Evolutionary conservation across 2,888 invertebrate genomes (phyloP), one percentile per base, ranked within the genome.

Genomic region (Macrophya alboannulata): DNA sequence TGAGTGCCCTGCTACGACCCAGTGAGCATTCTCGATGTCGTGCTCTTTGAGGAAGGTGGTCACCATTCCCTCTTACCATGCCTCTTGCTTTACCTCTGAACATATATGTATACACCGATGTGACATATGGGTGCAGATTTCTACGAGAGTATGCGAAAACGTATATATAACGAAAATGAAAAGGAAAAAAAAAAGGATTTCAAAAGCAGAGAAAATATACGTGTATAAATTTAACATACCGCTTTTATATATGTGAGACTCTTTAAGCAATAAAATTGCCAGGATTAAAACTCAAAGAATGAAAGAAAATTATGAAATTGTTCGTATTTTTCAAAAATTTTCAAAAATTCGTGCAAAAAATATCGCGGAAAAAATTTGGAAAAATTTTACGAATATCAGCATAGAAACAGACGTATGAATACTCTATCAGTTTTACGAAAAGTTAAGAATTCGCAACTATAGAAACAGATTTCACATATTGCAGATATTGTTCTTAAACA

Each of bases 1-100:
- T 81, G 85, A 85, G 85, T 85, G 85, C 85, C 85, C 85, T 21
- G 68, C 65, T 31, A 71, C 83, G 68, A 83, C 55, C 68, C 71
- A 48, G 68, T 45, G n/a, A 83, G 83, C 83, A 68, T 68, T 71
- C 68, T 55, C 51, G 37, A 48, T 48, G 45, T 48, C 83, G 43
- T 81, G n/a, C 68, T 48, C 48, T 71, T 83, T 83, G 83, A 45
- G 40, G 71, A 48, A 37, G 83, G 83, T 68, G 48, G 31, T 31
- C 65, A 45, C 31, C 48, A 25, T n/a, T 21, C 25, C 4, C 72
- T 62, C 21, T 31, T 51, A 48, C 76, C 48, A 21, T 21, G 25
- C 21, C n/a, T 76, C 76, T 74, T 45, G 45, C 74, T 74, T 74
- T 74, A 43, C 40, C 72, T 10, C 72, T 21, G n/a, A 72, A 10